phyloP scores from a whole-genome alignment of 2,888 invertebrate genomes.

The Cybosia mesomella region DNA sequence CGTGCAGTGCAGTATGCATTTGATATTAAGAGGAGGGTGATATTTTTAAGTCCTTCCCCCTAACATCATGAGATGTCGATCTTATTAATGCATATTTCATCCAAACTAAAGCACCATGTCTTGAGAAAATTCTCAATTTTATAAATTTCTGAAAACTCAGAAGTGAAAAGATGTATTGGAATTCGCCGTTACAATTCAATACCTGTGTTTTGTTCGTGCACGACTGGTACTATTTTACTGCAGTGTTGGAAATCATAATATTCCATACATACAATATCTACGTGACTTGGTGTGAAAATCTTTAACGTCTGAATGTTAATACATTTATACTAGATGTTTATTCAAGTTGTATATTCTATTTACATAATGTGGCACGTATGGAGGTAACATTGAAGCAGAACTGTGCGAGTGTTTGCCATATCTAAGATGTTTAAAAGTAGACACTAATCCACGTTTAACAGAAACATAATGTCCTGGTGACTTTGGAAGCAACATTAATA shows the following conservation, averaged over 20 bases:
- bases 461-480: background rate
- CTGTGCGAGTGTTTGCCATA: background rate
- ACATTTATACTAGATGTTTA: conserved; percentile 32
- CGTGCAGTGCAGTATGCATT: too few relatives aligned
- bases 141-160: background rate
- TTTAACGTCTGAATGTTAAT: conserved; percentile 35
- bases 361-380: conserved; percentile 28
- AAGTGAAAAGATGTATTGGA: conserved; percentile 3
- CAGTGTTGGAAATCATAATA: conserved; percentile 55
- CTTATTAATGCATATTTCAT: background rate
- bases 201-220: conserved; percentile 50
- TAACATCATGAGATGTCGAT: background rate
- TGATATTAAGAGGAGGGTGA: too few relatives aligned
- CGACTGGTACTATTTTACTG: conserved; percentile 48
- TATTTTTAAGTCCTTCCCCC: too few relatives aligned
- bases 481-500: too few relatives aligned
- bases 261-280: conserved; percentile 51
- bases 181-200: conserved; percentile 27
- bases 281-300: conserved; percentile 51
- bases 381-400: background rate
- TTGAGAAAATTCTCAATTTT: background rate
- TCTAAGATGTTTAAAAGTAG: background rate
- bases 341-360: conserved; percentile 32
- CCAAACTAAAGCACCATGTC: background rate
- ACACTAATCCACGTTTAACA: background rate